phyloP scores from a whole-genome alignment of 2,888 invertebrate genomes.

The Melieria crassipennis region DNA sequence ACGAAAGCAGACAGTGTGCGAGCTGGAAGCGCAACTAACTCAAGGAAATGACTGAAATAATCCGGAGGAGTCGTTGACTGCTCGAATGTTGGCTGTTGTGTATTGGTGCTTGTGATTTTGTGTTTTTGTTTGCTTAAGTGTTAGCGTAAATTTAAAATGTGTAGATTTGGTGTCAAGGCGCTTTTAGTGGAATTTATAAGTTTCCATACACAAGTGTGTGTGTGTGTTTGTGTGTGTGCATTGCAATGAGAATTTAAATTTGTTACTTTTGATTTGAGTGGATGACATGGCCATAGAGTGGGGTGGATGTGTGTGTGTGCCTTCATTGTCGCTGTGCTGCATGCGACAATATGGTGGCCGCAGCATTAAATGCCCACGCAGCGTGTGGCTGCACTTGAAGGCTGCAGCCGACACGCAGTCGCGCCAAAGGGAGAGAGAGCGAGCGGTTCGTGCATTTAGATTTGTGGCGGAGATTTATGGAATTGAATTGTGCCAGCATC shows the following conservation, averaged over 20 bases:
- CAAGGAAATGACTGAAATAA: neutral
- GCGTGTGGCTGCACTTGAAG: neutral
- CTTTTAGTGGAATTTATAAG: slow-evolving; percentile 48
- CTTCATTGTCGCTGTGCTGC: too few relatives aligned
- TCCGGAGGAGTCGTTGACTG: neutral
- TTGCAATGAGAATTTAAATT: slow-evolving; percentile 33
- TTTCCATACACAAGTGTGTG: neutral
- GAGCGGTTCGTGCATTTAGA: slow-evolving; percentile 2
- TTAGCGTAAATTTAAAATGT: slow-evolving; percentile 47
- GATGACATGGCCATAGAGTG: slow-evolving; percentile 30
- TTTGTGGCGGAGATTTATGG: slow-evolving; percentile 32
- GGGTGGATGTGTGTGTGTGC: neutral
- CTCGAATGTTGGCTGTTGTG: slow-evolving; percentile 3
- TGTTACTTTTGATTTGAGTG: slow-evolving; percentile 35
- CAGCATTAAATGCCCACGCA: slow-evolving; percentile 11
- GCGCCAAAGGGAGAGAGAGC: neutral
- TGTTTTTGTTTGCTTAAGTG: slow-evolving; percentile 24
- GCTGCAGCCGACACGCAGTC: neutral
- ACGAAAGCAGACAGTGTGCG: neutral
- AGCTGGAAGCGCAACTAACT: neutral
- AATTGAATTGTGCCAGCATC: slow-evolving; percentile 14
- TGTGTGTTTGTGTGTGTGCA: slow-evolving; percentile 16
- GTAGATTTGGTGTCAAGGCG: slow-evolving; percentile 55
- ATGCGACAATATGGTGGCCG: neutral
- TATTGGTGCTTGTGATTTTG: slow-evolving; percentile 4